Base-by-base conservation (phyloP, 2,888 invertebrate species). In the Eubasilissa splendida region DNA sequence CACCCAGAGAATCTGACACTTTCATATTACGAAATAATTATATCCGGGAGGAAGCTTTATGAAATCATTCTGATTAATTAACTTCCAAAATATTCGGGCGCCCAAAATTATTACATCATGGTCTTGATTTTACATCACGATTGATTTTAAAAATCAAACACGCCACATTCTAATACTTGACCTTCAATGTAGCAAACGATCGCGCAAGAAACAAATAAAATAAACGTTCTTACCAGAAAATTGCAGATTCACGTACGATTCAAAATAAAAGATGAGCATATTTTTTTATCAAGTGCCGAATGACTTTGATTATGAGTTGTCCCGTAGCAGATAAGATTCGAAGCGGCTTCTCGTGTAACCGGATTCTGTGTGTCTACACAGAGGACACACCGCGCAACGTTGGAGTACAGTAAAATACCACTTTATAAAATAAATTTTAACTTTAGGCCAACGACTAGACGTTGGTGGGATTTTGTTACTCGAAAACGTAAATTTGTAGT, bases 261-360 rank as follows among this genome's bases (percentile, higher is more conserved):
- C 8, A 14, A n/a, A 12, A n/a, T 0, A 3, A 33, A 1, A 33
- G n/a, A 33, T 22, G 53, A 63, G 33, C n/a, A 14, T 52, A 9
- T 53, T n/a, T 56, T 71, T 73, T 42, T 58, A 56, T 33, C 4
- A 56, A 7, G 58, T 73, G 56, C 33, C n/a, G 63, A 68, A 68
- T 50, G 14, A 33, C 58, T 73, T 54, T 73, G 22, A 56, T 14
- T 50, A 50, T 42, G 14, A 50, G 8, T 73, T 56, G 42, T 9
- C 33, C 22, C 58, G 2, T 7, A 33, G n/a, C n/a, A 78, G 70
- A 78, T 71, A 78, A 56, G 71, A 71, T 71, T 78, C 71, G 60
- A 78, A 59, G 70, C 77, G 60, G 71, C 77, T 68, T 78, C 77
- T 59, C 68, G 77, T 52, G 77, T 78, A 78, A 78, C 77, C 77